Evolutionary conservation across 2,888 invertebrate species (phyloP).

Genomic region (Xestia ashworthii): DNA sequence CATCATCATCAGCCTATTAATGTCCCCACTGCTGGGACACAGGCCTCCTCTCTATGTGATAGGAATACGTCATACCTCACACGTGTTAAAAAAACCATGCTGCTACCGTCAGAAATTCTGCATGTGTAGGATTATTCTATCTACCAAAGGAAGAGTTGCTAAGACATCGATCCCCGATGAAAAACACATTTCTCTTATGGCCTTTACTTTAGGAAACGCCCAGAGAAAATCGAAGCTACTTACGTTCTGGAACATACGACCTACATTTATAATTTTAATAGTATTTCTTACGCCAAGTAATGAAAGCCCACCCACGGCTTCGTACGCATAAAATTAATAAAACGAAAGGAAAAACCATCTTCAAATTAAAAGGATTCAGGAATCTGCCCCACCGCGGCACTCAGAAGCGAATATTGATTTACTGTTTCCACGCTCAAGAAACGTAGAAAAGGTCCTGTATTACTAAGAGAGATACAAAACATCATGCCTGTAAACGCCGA

Average conservation of each 20-base stretch:
- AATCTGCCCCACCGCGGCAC: background rate
- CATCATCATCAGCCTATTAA: too few species aligned
- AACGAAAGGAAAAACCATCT: slow-evolving; percentile 15
- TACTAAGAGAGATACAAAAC: background rate
- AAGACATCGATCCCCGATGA: background rate
- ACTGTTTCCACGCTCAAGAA: background rate
- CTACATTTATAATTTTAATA: slow-evolving; percentile 12
- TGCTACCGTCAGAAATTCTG: background rate
- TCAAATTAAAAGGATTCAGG: slow-evolving; percentile 26
- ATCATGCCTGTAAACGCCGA: too few species aligned
- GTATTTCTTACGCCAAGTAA: slow-evolving; percentile 8
- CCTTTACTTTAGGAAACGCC: background rate
- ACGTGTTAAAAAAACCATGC: background rate
- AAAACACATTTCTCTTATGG: background rate
- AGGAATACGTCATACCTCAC: background rate
- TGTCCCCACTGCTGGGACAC: too few species aligned
- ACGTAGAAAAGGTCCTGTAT: background rate
- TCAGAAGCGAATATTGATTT: background rate
- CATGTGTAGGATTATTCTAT: background rate
- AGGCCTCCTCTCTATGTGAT: too few species aligned
- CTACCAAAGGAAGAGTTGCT: background rate
- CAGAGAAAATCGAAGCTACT: background rate
- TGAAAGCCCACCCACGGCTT: slow-evolving; percentile 44
- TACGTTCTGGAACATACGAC: background rate
- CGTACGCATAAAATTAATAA: slow-evolving; percentile 54